Base-by-base conservation (phyloP, 2,113 vertebrate genomes). In the Haplotaxodon microlepis region DNA sequence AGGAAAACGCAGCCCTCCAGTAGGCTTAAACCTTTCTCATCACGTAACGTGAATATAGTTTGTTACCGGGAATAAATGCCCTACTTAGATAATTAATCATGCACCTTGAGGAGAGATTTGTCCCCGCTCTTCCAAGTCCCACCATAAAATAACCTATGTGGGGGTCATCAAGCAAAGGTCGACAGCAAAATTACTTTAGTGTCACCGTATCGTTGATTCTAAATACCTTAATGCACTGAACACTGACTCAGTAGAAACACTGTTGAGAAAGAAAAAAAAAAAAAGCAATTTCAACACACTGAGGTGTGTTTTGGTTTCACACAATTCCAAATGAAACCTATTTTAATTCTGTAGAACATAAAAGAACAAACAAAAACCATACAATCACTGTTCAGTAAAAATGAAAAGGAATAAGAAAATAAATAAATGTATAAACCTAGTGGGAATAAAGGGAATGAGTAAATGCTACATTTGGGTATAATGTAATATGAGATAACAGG, bases 361-460 rank as follows among this genome's bases (percentile, higher is more conserved):
- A 42, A 40, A 42, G 16, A 47, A 73, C 21, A 73, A 84, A 88
- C 47, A 10, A 40, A 73, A 84, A 88, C 51, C 34, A 51, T 87
- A 53, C 87, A 89, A 66, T 82, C 57, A 81, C 69, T 54, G 8
- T 76, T 88, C 42, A 85, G 47, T 84, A 61, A 81, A 84, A 91
- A 87, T 80, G n/a, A 92, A 85, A 87, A 34, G 40, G n/a, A 90
- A 81, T 85, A 86, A 50, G 45, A 84, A 94, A 94, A 94, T 94
- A 94, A 94, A 93, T 92, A 89, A 86, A 40, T 51, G 36, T 45
- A 91, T 84, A 86, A 91, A 94, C 84, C 17, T 3, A 86, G 19
- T 9, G 27, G 29, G 40, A 85, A 54, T 82, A 27, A 53, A 51
- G 7, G 40, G 36, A 71, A 11, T 47, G 69, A 66, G 10, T 42